A percentile compares a stretch with the other conserved stretches of the same genome.
These are phyloP conservation scores for Cynodonichthys magdalenae DNA, from an alignment of 2,797 vertebrate species.

Conservation along the genomic window DNA sequence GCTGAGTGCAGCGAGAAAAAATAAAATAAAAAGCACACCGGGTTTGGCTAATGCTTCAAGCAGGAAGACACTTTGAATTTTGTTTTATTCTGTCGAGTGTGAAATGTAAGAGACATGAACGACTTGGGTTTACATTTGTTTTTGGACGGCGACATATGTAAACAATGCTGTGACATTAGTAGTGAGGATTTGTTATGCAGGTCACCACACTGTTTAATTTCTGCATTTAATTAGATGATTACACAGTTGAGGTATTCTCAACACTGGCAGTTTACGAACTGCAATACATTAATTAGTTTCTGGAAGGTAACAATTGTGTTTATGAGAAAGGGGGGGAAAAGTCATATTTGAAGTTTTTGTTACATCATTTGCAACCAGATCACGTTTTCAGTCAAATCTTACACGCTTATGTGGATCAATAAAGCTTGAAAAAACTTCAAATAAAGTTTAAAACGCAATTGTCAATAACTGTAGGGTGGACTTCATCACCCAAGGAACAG, in stretches of 20 bases:
- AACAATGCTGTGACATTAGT: constrained; percentile 44
- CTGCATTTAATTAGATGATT: constrained; percentile 72
- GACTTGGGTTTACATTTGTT: constrained; percentile 33
- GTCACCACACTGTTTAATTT: constrained; percentile 64
- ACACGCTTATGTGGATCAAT: constrained; percentile 11
- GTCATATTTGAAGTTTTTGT: constrained; percentile 21
- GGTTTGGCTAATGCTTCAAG: constrained; percentile 25
- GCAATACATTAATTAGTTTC: constrained; percentile 67
- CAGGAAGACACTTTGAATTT: constrained; percentile 31
- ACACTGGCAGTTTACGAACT: constrained; percentile 63
- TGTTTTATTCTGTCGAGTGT: constrained; percentile 33
- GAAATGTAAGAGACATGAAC: constrained; percentile 16
- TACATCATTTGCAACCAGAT: constrained; percentile 9
- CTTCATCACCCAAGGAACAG: constrained; percentile 9
- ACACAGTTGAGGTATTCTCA: constrained; percentile 71
- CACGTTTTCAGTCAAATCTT: constrained; percentile 15
- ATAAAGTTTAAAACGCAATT: constrained; percentile 1
- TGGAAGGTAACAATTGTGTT: constrained; percentile 51
- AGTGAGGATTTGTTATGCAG: constrained; percentile 57
- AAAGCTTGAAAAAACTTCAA: background rate
- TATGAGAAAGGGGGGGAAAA: constrained; percentile 32
- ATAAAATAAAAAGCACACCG: constrained; percentile 22
- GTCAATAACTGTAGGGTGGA: background rate
- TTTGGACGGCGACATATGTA: constrained; percentile 52
- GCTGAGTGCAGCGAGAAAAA: constrained; percentile 31